Conservation (phyloP, 2,797 vertebrate species). For the Tangara arthus region DNA sequence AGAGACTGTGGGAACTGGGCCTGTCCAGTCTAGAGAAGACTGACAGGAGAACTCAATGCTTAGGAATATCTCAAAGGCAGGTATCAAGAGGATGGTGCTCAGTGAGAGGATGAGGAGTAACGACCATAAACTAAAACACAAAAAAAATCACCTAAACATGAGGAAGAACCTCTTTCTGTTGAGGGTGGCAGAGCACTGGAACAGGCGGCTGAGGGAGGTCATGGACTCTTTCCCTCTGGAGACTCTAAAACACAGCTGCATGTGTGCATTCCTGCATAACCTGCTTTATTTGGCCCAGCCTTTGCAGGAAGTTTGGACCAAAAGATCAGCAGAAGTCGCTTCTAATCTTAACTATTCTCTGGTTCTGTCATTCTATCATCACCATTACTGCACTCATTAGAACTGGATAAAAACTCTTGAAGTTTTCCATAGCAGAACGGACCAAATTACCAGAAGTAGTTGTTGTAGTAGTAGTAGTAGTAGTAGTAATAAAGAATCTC, state of each 20-base stretch:
- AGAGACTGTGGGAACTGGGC: not conserved
- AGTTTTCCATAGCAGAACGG: not conserved
- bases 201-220: not conserved
- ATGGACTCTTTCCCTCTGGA: too few relatives aligned
- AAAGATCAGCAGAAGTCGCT: not conserved
- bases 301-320: not conserved
- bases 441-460: not conserved
- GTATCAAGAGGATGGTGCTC: not conserved
- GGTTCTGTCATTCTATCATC: not conserved
- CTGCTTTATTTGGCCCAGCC: not conserved
- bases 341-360: not conserved
- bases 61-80: not conserved
- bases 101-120: rapidly evolving
- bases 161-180: not conserved
- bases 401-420: not conserved
- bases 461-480: too few relatives aligned
- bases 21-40: not conserved
- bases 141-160: not conserved
- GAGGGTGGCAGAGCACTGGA: not conserved
- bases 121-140: not conserved
- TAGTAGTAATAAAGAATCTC: too few relatives aligned
- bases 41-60: not conserved
- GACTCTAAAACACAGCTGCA: not conserved
- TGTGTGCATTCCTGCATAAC: too few relatives aligned
- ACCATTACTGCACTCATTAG: not conserved